Evolutionary conservation across 2,888 invertebrate species (phyloP).

Genomic region (Noctua janthina): DNA sequence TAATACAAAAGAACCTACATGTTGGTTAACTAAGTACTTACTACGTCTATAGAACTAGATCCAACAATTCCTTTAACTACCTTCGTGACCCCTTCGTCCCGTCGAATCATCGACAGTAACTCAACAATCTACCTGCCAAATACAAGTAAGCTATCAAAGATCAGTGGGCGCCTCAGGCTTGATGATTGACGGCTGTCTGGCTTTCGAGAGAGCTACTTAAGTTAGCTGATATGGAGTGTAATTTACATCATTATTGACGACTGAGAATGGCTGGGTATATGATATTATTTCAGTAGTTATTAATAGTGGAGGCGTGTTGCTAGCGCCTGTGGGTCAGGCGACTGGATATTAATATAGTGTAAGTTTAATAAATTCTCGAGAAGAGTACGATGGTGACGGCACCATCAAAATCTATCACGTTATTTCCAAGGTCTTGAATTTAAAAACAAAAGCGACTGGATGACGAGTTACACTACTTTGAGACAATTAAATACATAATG

Average conservation of each 20-base stretch:
- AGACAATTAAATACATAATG: not conserved
- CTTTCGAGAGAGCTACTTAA: constrained; percentile 57
- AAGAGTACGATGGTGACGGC: not conserved
- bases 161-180: constrained; percentile 75
- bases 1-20: not conserved
- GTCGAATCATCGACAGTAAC: constrained; percentile 71
- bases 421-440: not conserved
- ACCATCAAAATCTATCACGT: not conserved
- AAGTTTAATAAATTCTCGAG: not conserved
- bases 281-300: constrained; percentile 22
- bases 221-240: constrained; percentile 38
- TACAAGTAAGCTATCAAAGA: constrained; percentile 81
- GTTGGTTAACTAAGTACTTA: not conserved
- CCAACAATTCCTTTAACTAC: constrained; percentile 23
- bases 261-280: constrained; percentile 20
- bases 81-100: constrained; percentile 48
- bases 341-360: not conserved
- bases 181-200: constrained; percentile 70
- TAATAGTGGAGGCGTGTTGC: constrained; percentile 25
- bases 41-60: constrained; percentile 23
- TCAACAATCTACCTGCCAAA: constrained; percentile 79
- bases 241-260: constrained; percentile 50
- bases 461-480: not conserved
- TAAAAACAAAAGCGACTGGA: not conserved
- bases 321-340: not conserved